Base-by-base conservation (phyloP, 2,888 invertebrate genomes). In the Yponomeuta sedellus region DNA sequence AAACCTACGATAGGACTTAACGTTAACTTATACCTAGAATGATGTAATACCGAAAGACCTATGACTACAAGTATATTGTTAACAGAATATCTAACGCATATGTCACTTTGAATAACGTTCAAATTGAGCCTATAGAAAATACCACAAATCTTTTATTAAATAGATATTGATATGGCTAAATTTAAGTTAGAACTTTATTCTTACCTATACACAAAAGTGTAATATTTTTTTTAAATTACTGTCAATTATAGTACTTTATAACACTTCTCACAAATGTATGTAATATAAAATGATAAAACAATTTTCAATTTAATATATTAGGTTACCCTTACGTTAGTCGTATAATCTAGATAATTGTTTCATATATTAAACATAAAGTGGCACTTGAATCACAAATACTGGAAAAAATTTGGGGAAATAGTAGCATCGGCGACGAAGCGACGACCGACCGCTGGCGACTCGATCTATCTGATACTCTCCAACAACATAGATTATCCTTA, bases 341-440 rank as follows among this genome's bases (percentile, higher is more conserved):
- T 91, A 91, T 91, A 91, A 89, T 91, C 91, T 92, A 92, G 88
- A 92, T 92, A 92, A 92, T 92, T 91, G 90, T 91, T 87, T 92
- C 88, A 92, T 88, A 88, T 88, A 88, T 94, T 93, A 93, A 93
- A 94, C 94, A 93, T 93, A 93, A 94, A 94, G 94, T 94, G 94
- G 94, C 94, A 94, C 94, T 94, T 94, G 93, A 93, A 94, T 94
- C 94, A 94, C 94, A 94, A 94, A 94, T 94, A 94, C 94, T 94
- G 93, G 93, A 92, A 93, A 93, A 92, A 90, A 93, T 93, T 93
- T 91, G 89, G 91, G 91, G 90, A 93, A 93, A 92, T 86, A 84
- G 88, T 86, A 88, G 88, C 84, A 74, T 79, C 82, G 82, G 82
- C 84, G 82, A 80, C 75, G 77, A 79, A 81, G 81, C 84, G 82